Evolutionary conservation across 2,797 vertebrate genomes (phyloP).

Genomic region (Poecile montanus): DNA sequence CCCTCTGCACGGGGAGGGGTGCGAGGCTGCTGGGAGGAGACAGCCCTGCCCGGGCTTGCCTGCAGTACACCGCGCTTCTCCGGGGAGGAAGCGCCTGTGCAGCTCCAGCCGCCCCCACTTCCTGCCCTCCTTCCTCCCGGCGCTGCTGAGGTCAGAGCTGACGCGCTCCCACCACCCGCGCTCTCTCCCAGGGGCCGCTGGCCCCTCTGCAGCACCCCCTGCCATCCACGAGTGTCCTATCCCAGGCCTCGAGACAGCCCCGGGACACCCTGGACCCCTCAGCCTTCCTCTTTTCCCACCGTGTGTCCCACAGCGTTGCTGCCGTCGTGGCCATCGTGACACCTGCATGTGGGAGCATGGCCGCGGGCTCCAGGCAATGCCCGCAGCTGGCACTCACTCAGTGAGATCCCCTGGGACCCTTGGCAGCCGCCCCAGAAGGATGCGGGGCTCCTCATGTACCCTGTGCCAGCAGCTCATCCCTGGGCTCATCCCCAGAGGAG

Average conservation of each 20-base stretch:
- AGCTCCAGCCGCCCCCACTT: conserved; percentile 25
- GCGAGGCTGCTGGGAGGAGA: neutral
- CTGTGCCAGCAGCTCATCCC: neutral
- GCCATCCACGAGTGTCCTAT: neutral
- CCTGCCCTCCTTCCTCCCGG: conserved; percentile 36
- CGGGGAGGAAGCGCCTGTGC: conserved; percentile 32
- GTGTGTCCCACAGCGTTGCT: fast-evolving
- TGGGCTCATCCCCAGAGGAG: neutral
- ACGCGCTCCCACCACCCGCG: neutral
- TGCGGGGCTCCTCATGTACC: neutral
- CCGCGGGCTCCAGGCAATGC: fast-evolving
- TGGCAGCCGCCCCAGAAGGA: fast-evolving
- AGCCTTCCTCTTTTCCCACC: neutral
- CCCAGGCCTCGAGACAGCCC: neutral
- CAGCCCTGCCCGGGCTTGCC: neutral
- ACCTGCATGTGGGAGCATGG: fast-evolving
- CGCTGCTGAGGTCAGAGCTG: conserved; percentile 30
- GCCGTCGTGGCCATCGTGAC: neutral
- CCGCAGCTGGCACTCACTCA: fast-evolving
- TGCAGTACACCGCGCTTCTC: fast-evolving
- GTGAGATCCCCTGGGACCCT: neutral
- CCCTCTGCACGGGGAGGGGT: fast-evolving
- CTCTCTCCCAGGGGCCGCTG: neutral
- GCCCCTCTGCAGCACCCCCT: neutral
- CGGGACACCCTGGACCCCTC: neutral